Evolutionary conservation across 30 jellyfish, hydroid and myxozoan genomes (phyloP).

Genomic region (Aurelia aurita): DNA sequence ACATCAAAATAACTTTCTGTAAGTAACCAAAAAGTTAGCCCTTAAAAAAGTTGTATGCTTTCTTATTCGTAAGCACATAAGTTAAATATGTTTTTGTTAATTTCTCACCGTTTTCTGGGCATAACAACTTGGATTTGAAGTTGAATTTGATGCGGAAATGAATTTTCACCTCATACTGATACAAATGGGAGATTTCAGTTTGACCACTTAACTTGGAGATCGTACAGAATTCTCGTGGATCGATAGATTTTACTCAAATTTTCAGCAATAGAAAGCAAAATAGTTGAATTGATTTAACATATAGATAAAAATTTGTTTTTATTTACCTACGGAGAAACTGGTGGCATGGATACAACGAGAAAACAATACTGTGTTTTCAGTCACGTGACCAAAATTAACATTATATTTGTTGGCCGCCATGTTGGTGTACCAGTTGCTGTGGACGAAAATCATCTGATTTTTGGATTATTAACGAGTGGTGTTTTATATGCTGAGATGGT

Average conservation of each 20-base stretch:
- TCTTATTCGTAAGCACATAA: too few species aligned
- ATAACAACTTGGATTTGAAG: too few species aligned
- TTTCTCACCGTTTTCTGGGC: too few species aligned
- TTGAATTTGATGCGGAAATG: too few species aligned
- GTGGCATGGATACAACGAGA: neutral
- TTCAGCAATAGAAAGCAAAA: neutral
- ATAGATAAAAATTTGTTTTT: too few species aligned
- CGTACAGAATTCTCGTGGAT: neutral
- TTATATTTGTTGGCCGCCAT: conserved; percentile 17
- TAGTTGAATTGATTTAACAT: conserved; percentile 22
- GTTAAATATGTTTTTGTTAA: too few species aligned
- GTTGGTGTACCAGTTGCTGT: conserved; percentile 35
- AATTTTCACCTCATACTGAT: too few species aligned
- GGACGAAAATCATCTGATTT: conserved; percentile 26
- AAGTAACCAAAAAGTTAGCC: too few species aligned
- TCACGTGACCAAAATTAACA: conserved; percentile 32
- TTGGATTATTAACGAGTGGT: neutral
- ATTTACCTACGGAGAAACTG: neutral
- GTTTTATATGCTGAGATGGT: conserved; percentile 16
- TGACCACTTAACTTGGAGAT: conserved; percentile 2
- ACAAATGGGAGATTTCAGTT: too few species aligned
- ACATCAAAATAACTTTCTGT: too few species aligned
- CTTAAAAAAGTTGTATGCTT: too few species aligned
- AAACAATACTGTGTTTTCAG: too few species aligned
- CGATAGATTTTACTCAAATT: conserved; percentile 6